Evolutionary conservation across 2,113 vertebrate species (phyloP).

Genomic region (Riparia riparia): DNA sequence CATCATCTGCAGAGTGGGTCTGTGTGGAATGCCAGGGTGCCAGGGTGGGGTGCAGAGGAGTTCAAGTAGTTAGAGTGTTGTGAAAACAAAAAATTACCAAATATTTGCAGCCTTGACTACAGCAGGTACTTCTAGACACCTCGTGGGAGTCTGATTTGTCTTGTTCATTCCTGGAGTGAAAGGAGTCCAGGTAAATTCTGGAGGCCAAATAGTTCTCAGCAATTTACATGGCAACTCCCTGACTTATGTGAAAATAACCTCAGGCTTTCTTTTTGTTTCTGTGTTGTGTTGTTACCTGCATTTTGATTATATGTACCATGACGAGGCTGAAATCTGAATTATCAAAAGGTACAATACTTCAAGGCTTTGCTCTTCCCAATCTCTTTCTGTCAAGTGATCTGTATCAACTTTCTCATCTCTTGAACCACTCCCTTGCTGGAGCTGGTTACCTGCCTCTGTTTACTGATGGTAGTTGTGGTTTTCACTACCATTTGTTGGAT

Average conservation of each 20-base stretch:
- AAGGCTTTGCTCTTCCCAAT: background rate
- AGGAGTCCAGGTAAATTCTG: background rate
- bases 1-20: background rate
- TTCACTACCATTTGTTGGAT: background rate
- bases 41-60: background rate
- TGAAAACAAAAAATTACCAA: background rate
- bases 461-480: background rate
- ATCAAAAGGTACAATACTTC: background rate
- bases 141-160: background rate
- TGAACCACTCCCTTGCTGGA: background rate
- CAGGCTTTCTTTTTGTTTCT: slow-evolving; percentile 9
- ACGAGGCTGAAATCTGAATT: background rate
- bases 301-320: background rate
- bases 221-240: slow-evolving; percentile 21
- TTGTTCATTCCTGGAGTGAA: background rate
- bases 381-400: background rate
- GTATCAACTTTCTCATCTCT: background rate
- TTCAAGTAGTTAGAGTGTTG: background rate
- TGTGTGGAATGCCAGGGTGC: background rate
- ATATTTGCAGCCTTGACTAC: background rate
- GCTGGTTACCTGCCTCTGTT: background rate
- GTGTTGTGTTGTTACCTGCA: background rate
- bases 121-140: background rate
- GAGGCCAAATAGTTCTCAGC: slow-evolving; percentile 37
- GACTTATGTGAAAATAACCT: slow-evolving; percentile 28